These are phyloP conservation scores for Polia nebulosa DNA, from an alignment of 2,888 invertebrate species.

Conservation along the genomic window DNA sequence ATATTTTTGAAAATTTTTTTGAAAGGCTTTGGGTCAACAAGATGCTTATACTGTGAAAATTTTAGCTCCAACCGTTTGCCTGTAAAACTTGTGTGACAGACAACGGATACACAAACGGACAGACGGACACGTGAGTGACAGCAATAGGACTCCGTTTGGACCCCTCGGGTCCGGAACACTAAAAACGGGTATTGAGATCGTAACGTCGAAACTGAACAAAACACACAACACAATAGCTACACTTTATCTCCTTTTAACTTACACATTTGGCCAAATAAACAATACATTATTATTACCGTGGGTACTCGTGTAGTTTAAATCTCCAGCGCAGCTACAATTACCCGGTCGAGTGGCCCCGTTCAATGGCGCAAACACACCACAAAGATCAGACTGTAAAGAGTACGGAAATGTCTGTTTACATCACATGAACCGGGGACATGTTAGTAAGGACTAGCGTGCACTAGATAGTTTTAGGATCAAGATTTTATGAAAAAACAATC, in stretches of 20 bases:
- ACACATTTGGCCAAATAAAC: slow-evolving; percentile 38
- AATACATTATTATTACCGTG: slow-evolving; percentile 39
- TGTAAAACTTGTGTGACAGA: no score
- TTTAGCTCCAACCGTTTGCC: no score
- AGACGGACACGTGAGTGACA: no score
- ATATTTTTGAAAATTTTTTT: no score
- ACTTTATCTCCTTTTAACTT: slow-evolving; percentile 18
- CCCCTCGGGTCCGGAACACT: no score
- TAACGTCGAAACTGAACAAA: not conserved
- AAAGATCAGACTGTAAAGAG: slow-evolving; percentile 68
- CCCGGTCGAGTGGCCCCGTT: slow-evolving; percentile 54
- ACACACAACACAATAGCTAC: not conserved
- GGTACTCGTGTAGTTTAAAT: slow-evolving; percentile 53
- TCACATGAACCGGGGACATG: slow-evolving; percentile 64
- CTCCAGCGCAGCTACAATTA: slow-evolving; percentile 61
- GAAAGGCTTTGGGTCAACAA: no score
- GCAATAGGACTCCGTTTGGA: no score
- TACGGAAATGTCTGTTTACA: slow-evolving; percentile 71
- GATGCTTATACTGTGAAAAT: no score
- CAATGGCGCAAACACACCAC: slow-evolving; percentile 65
- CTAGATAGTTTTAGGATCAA: not conserved
- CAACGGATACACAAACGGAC: no score
- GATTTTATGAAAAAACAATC: not conserved
- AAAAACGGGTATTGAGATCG: not conserved
- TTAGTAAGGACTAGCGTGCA: slow-evolving; percentile 38